Evolutionary conservation across 2,888 invertebrate genomes (phyloP), one percentile per base, ranked within the genome.

Genomic region (Drosophila tripunctata): DNA sequence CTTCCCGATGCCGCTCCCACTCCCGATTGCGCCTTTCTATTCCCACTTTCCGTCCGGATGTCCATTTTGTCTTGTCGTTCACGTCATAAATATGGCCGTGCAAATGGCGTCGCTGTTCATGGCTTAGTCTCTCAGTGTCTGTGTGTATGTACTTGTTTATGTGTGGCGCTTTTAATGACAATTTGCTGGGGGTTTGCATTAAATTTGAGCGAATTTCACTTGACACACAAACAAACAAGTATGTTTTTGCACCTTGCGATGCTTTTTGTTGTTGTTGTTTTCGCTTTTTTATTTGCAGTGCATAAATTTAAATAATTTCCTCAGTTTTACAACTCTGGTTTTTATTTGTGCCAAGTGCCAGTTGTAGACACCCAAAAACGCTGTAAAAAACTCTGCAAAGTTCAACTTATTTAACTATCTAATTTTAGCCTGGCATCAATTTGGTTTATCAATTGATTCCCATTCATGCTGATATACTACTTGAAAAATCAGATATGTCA

Each of bases 1-100:
- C 14, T 6, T 47, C 19, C 31, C 12, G 21, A 14, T 41, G 19
- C 35, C 45, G 30, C 19, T 19, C 8, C 2, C 6, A 0, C n/a
- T 3, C 3, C 24, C 24, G 2, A 5, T 14, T 10, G 1, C 27
- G 2, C 3, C 30, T 7, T 3, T 15, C 30, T 27, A 27, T 43
- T 40, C 51, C 17, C 50, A 31, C 22, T 55, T 33, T 33, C 36
- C 55, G 51, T 40, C 57, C 88, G 83, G 83, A 84, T 87, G 88
- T 88, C 85, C 83, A 84, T 84, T 84, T 84, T 88, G 88, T 84
- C 83, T 84, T 84, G 87, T 87, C 83, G 88, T 80, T 84, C 83
- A 84, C 83, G 87, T 84, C 83, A 84, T 84, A 84, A 84, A 84
- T 84, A 87, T 87, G 72, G 70, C 67, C 66, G 44, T 61, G 63